Conservation (phyloP, 2,888 invertebrate species). For the Conops quadrifasciatus region DNA sequence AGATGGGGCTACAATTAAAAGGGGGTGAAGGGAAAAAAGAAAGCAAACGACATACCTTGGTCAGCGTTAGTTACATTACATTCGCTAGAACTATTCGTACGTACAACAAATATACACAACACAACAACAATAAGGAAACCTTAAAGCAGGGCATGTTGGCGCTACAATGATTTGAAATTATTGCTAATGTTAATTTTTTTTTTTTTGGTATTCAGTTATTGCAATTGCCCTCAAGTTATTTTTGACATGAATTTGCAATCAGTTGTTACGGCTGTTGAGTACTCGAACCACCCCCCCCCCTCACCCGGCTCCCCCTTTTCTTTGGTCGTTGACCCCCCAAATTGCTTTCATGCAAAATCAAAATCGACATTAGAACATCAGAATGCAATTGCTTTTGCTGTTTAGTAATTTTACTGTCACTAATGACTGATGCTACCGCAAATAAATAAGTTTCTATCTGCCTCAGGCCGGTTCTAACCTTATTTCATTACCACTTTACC, state of each 20-base stretch:
- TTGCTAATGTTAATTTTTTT: not conserved
- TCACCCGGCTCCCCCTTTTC: not conserved
- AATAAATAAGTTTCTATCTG: not conserved
- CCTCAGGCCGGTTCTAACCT: not conserved
- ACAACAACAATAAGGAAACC: not conserved
- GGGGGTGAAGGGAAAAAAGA: not conserved
- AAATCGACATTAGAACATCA: no score
- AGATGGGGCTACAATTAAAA: constrained; percentile 48
- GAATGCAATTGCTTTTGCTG: constrained; percentile 46
- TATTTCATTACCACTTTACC: no score
- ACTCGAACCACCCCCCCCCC: not conserved
- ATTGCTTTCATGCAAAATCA: constrained; percentile 12
- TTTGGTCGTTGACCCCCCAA: not conserved
- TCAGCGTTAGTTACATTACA: constrained; percentile 5
- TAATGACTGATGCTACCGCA: not conserved
- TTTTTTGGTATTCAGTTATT: constrained; percentile 7
- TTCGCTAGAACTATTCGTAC: not conserved
- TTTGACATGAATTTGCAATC: constrained; percentile 54
- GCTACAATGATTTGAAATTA: not conserved
- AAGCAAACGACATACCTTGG: not conserved
- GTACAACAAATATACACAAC: no score
- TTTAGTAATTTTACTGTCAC: constrained; percentile 2
- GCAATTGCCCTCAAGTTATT: constrained; percentile 46
- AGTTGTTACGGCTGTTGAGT: constrained; percentile 41
- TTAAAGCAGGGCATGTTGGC: not conserved